Percentiles rank a stretch among this genome's conserved stretches.
phyloP scores from a whole-genome alignment of 2,797 vertebrate species.

The Spondyliosoma cantharus region DNA sequence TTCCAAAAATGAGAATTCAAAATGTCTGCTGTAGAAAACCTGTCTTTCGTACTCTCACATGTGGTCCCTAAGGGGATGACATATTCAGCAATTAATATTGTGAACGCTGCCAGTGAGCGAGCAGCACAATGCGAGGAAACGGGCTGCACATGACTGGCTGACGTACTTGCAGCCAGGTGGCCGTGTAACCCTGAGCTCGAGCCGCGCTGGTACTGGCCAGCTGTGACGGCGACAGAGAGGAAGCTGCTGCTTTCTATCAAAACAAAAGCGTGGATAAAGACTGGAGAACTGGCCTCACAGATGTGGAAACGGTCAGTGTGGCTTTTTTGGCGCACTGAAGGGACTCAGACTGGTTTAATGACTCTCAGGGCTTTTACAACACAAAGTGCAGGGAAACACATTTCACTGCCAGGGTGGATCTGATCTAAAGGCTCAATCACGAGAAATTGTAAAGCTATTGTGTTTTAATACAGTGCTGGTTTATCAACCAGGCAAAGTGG shows the following conservation, averaged over 20 bases:
- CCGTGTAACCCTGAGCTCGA: constrained; percentile 58
- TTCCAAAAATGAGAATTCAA: background rate
- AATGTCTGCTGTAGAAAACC: background rate
- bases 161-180: constrained; percentile 78
- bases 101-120: constrained; percentile 30
- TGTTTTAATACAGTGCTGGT: too few relatives aligned
- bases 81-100: constrained; percentile 38
- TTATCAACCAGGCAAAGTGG: background rate
- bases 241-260: constrained; percentile 69
- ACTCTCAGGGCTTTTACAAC: constrained; percentile 1
- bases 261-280: constrained; percentile 59
- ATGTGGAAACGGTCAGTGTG: constrained; percentile 18
- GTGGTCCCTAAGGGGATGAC: constrained; percentile 28
- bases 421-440: background rate
- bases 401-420: background rate
- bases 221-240: constrained; percentile 55
- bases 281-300: background rate
- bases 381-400: background rate
- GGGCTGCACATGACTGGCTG: constrained; percentile 65
- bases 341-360: background rate
- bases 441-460: background rate
- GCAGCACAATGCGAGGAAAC: constrained; percentile 82
- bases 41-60: background rate
- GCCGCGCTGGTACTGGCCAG: constrained; percentile 43
- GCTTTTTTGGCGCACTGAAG: background rate